A percentile compares a stretch with the other conserved stretches of the same genome.
These are phyloP conservation scores for Alosa sapidissima DNA, from an alignment of 2,797 vertebrate species.

Conservation along the genomic window DNA sequence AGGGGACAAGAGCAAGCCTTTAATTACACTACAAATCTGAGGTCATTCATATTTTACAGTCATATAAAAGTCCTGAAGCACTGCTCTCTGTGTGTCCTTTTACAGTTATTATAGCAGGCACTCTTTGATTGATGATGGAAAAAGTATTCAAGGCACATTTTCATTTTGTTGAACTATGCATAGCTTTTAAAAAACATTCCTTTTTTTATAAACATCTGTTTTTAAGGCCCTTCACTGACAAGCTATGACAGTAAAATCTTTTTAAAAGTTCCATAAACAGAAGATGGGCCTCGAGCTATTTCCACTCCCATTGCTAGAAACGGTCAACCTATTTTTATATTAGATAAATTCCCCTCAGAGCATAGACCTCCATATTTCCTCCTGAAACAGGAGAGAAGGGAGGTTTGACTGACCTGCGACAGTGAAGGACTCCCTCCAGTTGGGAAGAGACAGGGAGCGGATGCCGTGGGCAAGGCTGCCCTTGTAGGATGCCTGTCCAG, in stretches of 20 bases:
- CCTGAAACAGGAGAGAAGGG: not conserved
- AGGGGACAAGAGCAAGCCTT: constrained; percentile 1
- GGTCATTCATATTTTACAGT: not conserved
- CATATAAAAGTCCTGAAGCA: not conserved
- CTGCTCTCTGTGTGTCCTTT: not conserved
- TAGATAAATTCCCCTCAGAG: not conserved
- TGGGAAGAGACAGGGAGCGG: constrained; percentile 86
- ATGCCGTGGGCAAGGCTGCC: constrained; percentile 87
- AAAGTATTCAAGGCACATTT: not conserved
- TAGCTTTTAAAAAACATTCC: not conserved
- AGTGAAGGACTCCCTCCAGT: constrained; percentile 93
- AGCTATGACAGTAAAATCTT: not conserved
- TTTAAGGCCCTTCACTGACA: not conserved
- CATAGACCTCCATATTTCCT: not conserved
- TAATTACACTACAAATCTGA: not conserved
- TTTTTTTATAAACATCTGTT: not conserved
- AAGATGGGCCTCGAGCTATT: not conserved
- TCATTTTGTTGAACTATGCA: not conserved
- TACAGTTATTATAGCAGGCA: not conserved
- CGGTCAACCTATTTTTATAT: not conserved
- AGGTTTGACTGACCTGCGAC: constrained; percentile 79
- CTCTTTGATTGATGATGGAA: not conserved
- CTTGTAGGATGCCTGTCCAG: constrained; percentile 85
- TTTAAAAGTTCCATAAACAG: constrained; percentile 9
- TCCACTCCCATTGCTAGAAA: not conserved